Base-by-base conservation (phyloP, 2,888 invertebrate genomes). In the Philereme vetulata region DNA sequence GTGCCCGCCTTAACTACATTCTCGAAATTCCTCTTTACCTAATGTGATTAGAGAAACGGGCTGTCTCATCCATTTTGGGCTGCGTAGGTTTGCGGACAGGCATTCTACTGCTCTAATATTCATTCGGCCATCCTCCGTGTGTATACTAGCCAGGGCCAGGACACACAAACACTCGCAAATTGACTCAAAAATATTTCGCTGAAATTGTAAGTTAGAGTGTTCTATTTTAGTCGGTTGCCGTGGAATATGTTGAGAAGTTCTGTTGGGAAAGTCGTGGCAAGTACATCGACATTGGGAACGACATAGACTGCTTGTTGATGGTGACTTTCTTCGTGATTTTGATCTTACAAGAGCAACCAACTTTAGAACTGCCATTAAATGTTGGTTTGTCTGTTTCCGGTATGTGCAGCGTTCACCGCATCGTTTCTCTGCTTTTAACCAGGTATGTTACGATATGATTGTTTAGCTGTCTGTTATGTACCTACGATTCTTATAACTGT, bases 1-100 rank as follows among this genome's bases (percentile, higher is more conserved):
- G 77, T 78, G 81, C 67, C 77, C 73, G 73, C 75, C 76, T 76
- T 78, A 81, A 83, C 80, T 80, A 75, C 75, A 85, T 85, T 85
- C 84, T 78, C 70, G 56, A 74, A 80, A 82, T 85, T 76, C 80
- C 79, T 70, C 70, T 72, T 74, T 75, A 75, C 73, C 72, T 81
- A 80, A 81, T 80, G 79, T 80, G 75, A 81, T 81, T 82, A 80
- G 72, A 74, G 69, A 70, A 72, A 74, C 67, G 69, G 71, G 65
- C 68, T 71, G 75, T 71, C 72, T 70, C 72, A 73, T 69, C 60
- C 64, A 70, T 68, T 74, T 70, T 62, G 71, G 74, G 64, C 69
- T 71, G 66, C 63, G 66, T 67, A 70, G 66, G 72, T 69, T 66
- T 65, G 57, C 66, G 62, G 60, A 62, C 62, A 68, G 61, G 58